Evolutionary conservation across 2,797 vertebrate species (phyloP).

Genomic region (Cyclura pinguis): DNA sequence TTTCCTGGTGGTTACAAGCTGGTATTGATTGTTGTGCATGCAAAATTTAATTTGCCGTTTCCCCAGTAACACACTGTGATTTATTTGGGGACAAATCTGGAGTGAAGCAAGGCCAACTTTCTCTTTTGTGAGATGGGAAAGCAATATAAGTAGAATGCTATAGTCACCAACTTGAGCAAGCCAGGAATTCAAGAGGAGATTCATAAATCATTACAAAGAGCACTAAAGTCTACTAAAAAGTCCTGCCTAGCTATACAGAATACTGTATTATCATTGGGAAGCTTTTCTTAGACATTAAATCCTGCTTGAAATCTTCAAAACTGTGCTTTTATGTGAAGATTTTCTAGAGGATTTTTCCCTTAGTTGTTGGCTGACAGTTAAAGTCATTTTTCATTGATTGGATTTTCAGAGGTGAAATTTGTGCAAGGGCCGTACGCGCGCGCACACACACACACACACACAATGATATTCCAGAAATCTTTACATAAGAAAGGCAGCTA

Average conservation of each 20-base stretch:
- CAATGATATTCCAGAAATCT: conserved; percentile 58
- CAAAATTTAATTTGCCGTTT: conserved; percentile 83
- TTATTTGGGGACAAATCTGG: conserved; percentile 82
- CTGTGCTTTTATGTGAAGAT: conserved; percentile 67
- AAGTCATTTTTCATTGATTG: conserved; percentile 72
- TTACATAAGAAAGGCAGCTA: conserved; percentile 48
- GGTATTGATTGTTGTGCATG: conserved; percentile 82
- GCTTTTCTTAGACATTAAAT: conserved; percentile 81
- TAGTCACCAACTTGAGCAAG: conserved; percentile 82
- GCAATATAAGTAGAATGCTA: conserved; percentile 83
- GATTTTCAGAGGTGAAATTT: conserved; percentile 72
- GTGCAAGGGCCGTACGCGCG: too few relatives aligned
- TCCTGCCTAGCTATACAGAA: conserved; percentile 71
- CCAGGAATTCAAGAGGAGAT: conserved; percentile 88
- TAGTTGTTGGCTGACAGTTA: conserved; percentile 55
- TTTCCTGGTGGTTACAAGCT: conserved; percentile 83
- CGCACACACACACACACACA: neutral
- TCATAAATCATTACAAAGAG: conserved; percentile 86
- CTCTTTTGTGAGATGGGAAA: conserved; percentile 82
- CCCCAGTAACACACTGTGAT: conserved; percentile 79
- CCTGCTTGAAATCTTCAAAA: conserved; percentile 83
- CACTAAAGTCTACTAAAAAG: conserved; percentile 75
- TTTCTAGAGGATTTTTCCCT: conserved; percentile 66
- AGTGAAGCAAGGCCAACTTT: conserved; percentile 78
- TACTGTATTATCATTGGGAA: conserved; percentile 74